Base-by-base conservation (phyloP, 2,113 vertebrate genomes). In the Caranx melampygus region DNA sequence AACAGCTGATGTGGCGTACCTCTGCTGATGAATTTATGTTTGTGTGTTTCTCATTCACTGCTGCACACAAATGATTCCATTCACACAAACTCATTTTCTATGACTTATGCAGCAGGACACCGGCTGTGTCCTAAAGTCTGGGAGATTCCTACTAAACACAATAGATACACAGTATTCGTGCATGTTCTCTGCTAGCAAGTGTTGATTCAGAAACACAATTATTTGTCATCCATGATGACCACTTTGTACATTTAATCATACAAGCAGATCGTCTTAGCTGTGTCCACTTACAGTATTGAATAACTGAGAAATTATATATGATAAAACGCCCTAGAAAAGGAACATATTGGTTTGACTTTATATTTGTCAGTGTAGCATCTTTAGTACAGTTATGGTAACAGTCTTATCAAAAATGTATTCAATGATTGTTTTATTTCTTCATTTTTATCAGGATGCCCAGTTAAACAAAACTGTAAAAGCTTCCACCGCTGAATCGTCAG, bases 381-480 rank as follows among this genome's bases (percentile, higher is more conserved):
- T 1, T 37, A 37, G 40, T 10, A 42, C 7, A 9, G 11, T 42
- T 42, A 42, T 42, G 40, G 40, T 42, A 37, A 6, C 3, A 37
- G 8, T 47, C 15, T 47, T 47, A 14, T 14, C 13, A 18, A 33
- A 10, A 60, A 37, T 54, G 21, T 40, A 33, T 44, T 26, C 26
- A 64, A 54, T 33, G 2, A 15, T 33, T 14, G 13, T 81, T 73
- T 20, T 6, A 45, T 63, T 78, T 35, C 15, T 55, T 51, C 33
- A 62, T 79, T 49, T 66, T 16, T 86, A 70, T 60, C 70, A 93
- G 88, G 81, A 73, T 26, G 33, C 87, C n/a, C 70, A 91, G 75
- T 82, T 89, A 18, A 88, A 65, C n/a, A 15, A 45, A 80, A 51
- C 21, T 26, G 51, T 55, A 14, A 16, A 55, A 18, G n/a, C 61